Evolutionary conservation across 1,140 invertebrate genomes (phyloP).

Genomic region (Palaemon carinicauda): DNA sequence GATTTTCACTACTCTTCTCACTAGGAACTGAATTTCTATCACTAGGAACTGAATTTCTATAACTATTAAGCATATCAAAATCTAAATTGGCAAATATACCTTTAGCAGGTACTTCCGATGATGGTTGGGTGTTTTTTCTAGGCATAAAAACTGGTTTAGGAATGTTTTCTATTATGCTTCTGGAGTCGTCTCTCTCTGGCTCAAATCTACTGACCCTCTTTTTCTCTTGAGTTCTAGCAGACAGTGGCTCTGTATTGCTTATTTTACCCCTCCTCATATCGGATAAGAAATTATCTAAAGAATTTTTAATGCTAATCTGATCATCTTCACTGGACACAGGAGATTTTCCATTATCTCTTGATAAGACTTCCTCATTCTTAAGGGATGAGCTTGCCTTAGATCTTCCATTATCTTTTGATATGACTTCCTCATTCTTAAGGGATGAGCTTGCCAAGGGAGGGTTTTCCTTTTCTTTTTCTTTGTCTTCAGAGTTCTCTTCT

Average conservation of each 20-base stretch:
- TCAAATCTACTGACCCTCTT: constrained; percentile 19
- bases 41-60: constrained; percentile 47
- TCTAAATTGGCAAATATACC: constrained; percentile 80
- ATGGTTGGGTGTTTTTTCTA: constrained; percentile 63
- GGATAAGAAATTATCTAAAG: constrained; percentile 63
- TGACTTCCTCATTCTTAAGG: not conserved
- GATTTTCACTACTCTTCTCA: not conserved
- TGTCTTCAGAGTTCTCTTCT: constrained; percentile 44
- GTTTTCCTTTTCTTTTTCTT: not conserved
- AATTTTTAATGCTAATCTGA: constrained; percentile 74
- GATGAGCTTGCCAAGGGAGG: not conserved
- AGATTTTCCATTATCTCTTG: not conserved
- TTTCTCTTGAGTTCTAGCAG: not conserved
- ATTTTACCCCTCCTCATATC: too few species aligned
- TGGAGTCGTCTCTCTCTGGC: constrained; percentile 57
- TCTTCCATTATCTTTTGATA: too few species aligned
- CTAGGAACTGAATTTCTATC: too few species aligned
- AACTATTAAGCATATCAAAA: constrained; percentile 69
- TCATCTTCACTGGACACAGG: constrained; percentile 59
- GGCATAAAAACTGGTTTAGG: constrained; percentile 70
- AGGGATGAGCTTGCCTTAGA: too few species aligned
- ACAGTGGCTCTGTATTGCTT: not conserved
- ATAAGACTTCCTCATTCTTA: too few species aligned
- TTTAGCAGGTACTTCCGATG: constrained; percentile 67
- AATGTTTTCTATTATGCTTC: constrained; percentile 60